phyloP scores from a whole-genome alignment of 2,113 vertebrate genomes.

The Fregata magnificens region DNA sequence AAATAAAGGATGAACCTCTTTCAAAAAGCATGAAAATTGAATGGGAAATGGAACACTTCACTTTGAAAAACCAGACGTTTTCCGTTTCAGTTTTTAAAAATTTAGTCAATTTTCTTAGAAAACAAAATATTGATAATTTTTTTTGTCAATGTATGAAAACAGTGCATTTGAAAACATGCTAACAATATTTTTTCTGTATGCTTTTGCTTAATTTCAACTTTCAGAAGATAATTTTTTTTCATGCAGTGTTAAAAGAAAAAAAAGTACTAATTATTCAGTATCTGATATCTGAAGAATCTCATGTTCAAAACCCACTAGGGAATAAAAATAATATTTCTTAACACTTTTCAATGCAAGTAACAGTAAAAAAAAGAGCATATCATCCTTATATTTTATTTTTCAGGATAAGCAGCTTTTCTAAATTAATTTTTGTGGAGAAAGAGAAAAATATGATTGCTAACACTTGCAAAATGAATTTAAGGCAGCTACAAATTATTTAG shows the following conservation, averaged over 20 bases:
- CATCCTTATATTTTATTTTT: neutral
- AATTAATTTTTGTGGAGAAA: neutral
- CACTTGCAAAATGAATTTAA: neutral
- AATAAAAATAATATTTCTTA: neutral
- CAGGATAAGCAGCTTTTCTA: neutral
- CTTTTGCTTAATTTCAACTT: neutral
- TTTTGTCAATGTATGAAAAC: neutral
- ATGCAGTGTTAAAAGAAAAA: neutral
- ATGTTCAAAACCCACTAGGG: neutral
- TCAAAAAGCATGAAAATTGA: neutral
- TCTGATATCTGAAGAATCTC: neutral
- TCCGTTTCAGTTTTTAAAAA: neutral
- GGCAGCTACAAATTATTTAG: slow-evolving; percentile 1
- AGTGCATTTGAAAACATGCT: neutral
- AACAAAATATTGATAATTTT: neutral
- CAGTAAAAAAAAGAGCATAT: neutral
- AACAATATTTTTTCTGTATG: neutral
- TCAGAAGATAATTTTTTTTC: neutral
- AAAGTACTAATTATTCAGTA: neutral
- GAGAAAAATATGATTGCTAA: neutral
- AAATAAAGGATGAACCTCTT: neutral
- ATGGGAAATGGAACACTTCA: neutral
- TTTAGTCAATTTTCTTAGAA: neutral
- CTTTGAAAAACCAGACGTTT: neutral
- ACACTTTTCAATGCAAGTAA: neutral